phyloP scores from a whole-genome alignment of 2,888 invertebrate genomes.

The Parnassius orleans region DNA sequence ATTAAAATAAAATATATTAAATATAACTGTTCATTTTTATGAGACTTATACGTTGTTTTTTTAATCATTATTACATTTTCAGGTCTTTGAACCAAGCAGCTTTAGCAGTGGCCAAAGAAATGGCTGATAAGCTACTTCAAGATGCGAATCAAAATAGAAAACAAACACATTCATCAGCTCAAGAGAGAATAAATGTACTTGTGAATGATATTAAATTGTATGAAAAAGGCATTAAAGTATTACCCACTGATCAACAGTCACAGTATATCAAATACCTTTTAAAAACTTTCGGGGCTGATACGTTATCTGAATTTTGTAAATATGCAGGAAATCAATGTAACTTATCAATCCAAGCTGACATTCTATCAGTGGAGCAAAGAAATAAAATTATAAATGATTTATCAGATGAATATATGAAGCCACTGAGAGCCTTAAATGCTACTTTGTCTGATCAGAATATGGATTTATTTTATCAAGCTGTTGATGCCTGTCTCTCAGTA shows the following conservation, averaged over 20 bases:
- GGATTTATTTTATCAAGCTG: conserved; percentile 89
- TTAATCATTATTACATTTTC: conserved; percentile 35
- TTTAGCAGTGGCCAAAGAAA: conserved; percentile 84
- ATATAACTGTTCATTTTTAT: too few relatives aligned
- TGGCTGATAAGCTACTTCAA: conserved; percentile 88
- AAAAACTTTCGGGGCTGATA: conserved; percentile 91
- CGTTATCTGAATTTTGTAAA: conserved; percentile 88
- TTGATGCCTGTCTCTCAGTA: conserved; percentile 85
- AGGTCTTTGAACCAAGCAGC: conserved; percentile 85
- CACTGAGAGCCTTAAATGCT: conserved; percentile 85
- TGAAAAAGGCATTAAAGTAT: conserved; percentile 87
- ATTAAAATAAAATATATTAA: too few relatives aligned
- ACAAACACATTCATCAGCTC: conserved; percentile 89
- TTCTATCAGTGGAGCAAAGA: conserved; percentile 83
- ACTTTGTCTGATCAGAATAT: conserved; percentile 84
- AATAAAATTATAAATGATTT: conserved; percentile 86
- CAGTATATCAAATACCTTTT: conserved; percentile 91
- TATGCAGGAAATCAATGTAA: conserved; percentile 89
- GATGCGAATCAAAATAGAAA: conserved; percentile 85
- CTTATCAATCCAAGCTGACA: conserved; percentile 81
- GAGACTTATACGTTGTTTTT: too few relatives aligned
- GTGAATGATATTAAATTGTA: conserved; percentile 88
- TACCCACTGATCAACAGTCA: conserved; percentile 83
- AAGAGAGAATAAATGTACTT: conserved; percentile 90
- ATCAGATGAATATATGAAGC: conserved; percentile 84